Conservation (phyloP, 2,113 vertebrate species). For the Calidris pugnax region DNA sequence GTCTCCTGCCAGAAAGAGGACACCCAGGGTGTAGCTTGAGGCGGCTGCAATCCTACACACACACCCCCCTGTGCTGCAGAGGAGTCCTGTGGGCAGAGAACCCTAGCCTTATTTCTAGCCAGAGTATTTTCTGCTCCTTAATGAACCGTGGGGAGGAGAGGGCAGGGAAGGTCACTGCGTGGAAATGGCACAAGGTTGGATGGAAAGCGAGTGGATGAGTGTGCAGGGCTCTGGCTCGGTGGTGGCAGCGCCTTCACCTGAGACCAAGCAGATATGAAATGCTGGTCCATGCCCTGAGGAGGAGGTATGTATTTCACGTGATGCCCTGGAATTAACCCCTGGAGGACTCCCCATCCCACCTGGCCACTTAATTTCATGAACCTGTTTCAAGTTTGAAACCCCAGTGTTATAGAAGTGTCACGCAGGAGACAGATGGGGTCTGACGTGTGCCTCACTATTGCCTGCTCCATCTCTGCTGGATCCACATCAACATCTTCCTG, state of each 20-base stretch:
- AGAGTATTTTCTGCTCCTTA: neutral
- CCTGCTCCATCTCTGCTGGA: neutral
- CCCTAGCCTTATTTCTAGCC: fast-evolving
- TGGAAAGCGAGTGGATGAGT: fast-evolving
- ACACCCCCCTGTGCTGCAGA: fast-evolving
- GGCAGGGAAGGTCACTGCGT: neutral
- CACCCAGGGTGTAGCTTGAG: neutral
- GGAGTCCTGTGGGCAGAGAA: neutral
- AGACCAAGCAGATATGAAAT: neutral
- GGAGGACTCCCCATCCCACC: neutral
- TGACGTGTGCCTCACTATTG: neutral
- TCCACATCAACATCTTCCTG: neutral
- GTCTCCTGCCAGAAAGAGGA: neutral
- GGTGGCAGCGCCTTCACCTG: fast-evolving
- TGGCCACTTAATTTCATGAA: neutral
- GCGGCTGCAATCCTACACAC: neutral
- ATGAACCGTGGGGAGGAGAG: neutral
- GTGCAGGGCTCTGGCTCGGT: fast-evolving
- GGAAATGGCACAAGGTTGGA: fast-evolving
- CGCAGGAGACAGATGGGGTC: neutral
- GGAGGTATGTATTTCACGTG: neutral
- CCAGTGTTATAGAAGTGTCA: neutral
- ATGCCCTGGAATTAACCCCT: neutral
- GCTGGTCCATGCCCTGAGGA: neutral
- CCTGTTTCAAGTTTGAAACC: neutral